Evolutionary conservation across 2,797 vertebrate genomes (phyloP).

Genomic region (Intellagama lesueurii): DNA sequence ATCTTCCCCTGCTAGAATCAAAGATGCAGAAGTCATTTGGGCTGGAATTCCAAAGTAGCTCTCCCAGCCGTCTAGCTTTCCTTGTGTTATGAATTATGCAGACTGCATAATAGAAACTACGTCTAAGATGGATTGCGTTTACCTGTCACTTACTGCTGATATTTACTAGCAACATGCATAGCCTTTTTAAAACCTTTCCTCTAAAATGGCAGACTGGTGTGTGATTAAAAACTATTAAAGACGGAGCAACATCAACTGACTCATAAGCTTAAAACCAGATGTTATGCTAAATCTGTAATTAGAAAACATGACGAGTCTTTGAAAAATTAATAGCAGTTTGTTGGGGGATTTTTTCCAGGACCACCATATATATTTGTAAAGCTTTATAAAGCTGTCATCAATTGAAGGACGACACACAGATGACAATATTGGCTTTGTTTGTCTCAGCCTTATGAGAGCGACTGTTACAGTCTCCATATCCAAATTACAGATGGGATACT

Average conservation of each 20-base stretch:
- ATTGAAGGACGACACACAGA: neutral
- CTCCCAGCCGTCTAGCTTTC: neutral
- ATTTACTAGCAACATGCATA: neutral
- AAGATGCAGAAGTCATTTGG: conserved; percentile 4
- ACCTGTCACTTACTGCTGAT: neutral
- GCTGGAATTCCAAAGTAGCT: neutral
- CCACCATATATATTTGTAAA: neutral
- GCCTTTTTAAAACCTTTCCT: conserved; percentile 14
- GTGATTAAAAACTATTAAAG: neutral
- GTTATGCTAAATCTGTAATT: neutral
- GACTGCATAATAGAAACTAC: accelerated
- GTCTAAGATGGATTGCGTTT: neutral
- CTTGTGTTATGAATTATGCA: neutral
- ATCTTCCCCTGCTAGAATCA: neutral
- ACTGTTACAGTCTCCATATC: too few relatives aligned
- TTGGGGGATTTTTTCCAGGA: neutral
- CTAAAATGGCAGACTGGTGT: accelerated
- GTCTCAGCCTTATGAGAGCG: neutral
- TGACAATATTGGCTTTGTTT: neutral
- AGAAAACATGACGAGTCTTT: neutral
- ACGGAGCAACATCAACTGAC: neutral
- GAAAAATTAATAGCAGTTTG: neutral
- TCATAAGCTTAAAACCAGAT: neutral
- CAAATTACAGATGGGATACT: neutral
- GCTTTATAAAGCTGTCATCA: neutral